Base-by-base conservation (phyloP, 2,797 vertebrate species). In the Rhinatrema bivittatum region DNA sequence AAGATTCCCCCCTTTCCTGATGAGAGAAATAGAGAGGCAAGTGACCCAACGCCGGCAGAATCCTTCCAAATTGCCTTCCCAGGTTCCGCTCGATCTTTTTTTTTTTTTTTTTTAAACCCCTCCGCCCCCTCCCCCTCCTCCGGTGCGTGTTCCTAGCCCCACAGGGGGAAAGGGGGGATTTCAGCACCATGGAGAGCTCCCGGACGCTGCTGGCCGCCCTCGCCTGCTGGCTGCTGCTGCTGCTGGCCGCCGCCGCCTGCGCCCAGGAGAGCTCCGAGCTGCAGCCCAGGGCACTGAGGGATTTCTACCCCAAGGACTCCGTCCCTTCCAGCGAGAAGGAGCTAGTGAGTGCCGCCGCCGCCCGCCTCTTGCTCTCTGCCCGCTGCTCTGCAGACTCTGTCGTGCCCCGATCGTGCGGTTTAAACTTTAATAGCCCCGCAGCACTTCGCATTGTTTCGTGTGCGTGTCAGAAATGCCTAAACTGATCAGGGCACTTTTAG, bases 261-360 rank as follows among this genome's bases (percentile, higher is more conserved):
- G 31, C 55, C 12, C 26, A 65, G 33, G 74, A 82, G 38, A 21
- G 40, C 18, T 69, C 76, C 13, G 76, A 83, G 29, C 54, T 85
- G 41, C 84, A 77, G 48, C 69, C 69, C 35, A 70, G 86, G 72
- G 81, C 81, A 4, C 52, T 88, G 46, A 69, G 77, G 32, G 80
- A 86, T 56, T 87, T 88, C 48, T 89, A 87, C 45, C 81, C 78
- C 0, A 86, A 88, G 66, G 81, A 81, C 47, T 71, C 80, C 4
- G 83, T 83, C 46, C 59, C 85, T 47, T 85, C 82, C 46, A 85
- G 73, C 25, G 83, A 89, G 63, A 88, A 86, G 50, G 78, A 87
- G 62, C 75, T 89, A 67, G 86, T 87, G 62, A 84, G 81, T 55
- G 17, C 10, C 5, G 2, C 3, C 26, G 6, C 13, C n/a, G 22